A percentile compares a stretch with the other conserved stretches of the same genome.
phyloP scores from a whole-genome alignment of 1,140 invertebrate genomes.

The Drosophila dunni region DNA sequence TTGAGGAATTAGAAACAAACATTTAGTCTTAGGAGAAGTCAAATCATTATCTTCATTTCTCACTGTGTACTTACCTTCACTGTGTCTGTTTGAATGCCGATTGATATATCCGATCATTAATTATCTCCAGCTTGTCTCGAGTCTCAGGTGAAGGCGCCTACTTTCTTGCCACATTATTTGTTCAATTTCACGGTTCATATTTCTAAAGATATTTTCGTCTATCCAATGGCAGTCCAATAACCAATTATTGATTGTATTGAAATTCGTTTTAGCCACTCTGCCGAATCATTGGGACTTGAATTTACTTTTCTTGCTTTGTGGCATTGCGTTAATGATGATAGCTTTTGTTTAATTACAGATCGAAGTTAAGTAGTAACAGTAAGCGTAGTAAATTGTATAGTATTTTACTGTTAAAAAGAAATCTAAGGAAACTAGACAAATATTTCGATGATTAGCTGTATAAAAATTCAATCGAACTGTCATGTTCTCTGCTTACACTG shows the following conservation, averaged over 20 bases:
- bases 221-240: constrained; percentile 24
- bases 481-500: constrained; percentile 1
- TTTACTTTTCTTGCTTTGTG: constrained; percentile 29
- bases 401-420: not conserved
- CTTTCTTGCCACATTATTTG: constrained; percentile 78
- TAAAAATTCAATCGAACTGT: not conserved
- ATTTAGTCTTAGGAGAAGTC: too few species aligned
- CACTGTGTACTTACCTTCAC: constrained; percentile 21
- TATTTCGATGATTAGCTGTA: not conserved
- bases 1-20: too few species aligned
- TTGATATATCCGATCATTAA: constrained; percentile 79
- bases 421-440: not conserved
- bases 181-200: constrained; percentile 75
- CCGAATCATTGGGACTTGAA: constrained; percentile 64
- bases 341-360: constrained; percentile 65
- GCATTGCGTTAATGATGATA: constrained; percentile 72
- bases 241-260: constrained; percentile 53
- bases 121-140: constrained; percentile 49
- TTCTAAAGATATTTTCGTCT: constrained; percentile 26
- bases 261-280: constrained; percentile 66
- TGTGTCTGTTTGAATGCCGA: constrained; percentile 55
- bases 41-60: not conserved
- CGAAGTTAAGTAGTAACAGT: constrained; percentile 10
- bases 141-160: constrained; percentile 57
- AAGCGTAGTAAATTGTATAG: constrained; percentile 1